Evolutionary conservation across 2,888 invertebrate genomes (phyloP).

Genomic region (Tinea pellionella): DNA sequence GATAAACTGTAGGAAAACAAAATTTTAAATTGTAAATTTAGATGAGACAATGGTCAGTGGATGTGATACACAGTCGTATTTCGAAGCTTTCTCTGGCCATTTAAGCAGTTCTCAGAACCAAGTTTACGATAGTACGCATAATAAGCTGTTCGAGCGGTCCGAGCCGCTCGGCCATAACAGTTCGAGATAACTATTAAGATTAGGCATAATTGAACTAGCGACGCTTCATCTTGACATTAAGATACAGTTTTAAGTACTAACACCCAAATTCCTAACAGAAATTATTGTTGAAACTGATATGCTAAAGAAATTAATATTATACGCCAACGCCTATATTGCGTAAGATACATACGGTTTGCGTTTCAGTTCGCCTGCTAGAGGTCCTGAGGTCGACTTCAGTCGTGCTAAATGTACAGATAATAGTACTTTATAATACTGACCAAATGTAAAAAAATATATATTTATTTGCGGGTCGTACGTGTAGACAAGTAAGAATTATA

Average conservation of each 20-base stretch:
- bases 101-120: constrained; percentile 5
- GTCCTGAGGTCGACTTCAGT: too few relatives aligned
- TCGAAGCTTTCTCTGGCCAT: constrained; percentile 5
- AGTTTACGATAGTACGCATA: constrained; percentile 1
- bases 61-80: constrained; percentile 8
- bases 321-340: too few relatives aligned
- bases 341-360: too few relatives aligned
- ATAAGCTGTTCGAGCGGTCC: constrained; percentile 3
- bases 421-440: too few relatives aligned
- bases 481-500: too few relatives aligned
- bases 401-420: too few relatives aligned
- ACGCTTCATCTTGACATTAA: constrained; percentile 8
- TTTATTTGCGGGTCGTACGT: too few relatives aligned
- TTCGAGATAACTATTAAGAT: constrained; percentile 29
- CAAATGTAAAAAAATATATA: too few relatives aligned
- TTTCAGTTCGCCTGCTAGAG: too few relatives aligned
- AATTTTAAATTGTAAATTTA: constrained; percentile 3
- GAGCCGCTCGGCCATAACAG: constrained; percentile 20
- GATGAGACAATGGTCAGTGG: constrained; percentile 6
- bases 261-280: not conserved
- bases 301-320: too few relatives aligned
- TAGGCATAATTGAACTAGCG: constrained; percentile 16
- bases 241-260: not conserved
- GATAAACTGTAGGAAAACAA: not conserved
- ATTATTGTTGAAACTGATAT: not conserved